Evolutionary conservation across 1,140 invertebrate genomes (phyloP), one percentile per base, ranked within the genome.

Genomic region (Drosophila asahinai): DNA sequence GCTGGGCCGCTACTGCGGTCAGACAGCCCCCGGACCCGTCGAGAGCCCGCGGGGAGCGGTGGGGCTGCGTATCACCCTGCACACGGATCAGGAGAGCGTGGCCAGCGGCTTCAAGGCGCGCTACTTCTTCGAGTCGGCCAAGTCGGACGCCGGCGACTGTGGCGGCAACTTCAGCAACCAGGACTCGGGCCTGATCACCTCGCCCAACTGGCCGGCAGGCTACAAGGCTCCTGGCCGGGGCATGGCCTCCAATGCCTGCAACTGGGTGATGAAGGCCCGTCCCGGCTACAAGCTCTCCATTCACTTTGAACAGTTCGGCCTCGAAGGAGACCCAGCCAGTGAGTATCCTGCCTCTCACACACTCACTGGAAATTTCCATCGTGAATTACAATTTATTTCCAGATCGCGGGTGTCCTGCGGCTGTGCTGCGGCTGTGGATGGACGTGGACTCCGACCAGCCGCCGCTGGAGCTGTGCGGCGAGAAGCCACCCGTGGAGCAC

Each of bases 81-180:
- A 97, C 90, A 97, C 98, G 6, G 97, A 99, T 91, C 94, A 94
- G 9, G 96, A 97, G 74, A 95, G 95, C 43, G 97, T 98, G 22
- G 97, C 95, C 66, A 98, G 97, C 80, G 98, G 98, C 12, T 99
- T 99, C 93, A 97, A 97, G 90, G 97, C 97, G 3, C 94, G 96
- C 78, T 99, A 99, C 91, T 95, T 96, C 72, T 99, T 98, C 93
- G 97, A 98, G 93, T 93, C 94, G 38, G 96, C 97, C 48, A 97
- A 97, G 92, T 96, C 97, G 11, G 96, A 97, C 89, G 97, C 97
- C 91, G 97, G 97, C 94, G 97, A 98, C 93, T 99, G 98, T 93
- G 98, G 98, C 79, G 95, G 96, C 81, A 98, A 99, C 93, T 96
- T 98, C 89, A 97, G 96, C 54, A 97, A 96, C 67, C 94, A 95